Evolutionary conservation across 2,113 vertebrate genomes (phyloP).

Genomic region (Vidua chalybeata): DNA sequence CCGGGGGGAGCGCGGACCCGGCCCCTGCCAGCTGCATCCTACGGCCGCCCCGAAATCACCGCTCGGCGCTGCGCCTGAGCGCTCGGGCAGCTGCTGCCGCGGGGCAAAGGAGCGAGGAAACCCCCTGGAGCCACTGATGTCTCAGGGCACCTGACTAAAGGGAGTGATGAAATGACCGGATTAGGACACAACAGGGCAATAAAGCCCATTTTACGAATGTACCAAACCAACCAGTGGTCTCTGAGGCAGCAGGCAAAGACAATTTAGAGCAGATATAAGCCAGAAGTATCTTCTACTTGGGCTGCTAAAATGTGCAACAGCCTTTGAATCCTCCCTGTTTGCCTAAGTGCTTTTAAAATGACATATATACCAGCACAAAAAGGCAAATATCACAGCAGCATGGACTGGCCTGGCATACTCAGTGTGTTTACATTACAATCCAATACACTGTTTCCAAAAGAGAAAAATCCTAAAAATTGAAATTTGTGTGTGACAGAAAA

Average conservation of each 20-base stretch:
- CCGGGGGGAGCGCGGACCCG: accelerated
- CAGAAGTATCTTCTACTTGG: background rate
- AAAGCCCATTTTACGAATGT: background rate
- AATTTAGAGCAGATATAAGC: background rate
- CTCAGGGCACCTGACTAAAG: background rate
- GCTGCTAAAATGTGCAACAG: background rate
- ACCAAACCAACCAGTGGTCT: background rate
- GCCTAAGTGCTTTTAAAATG: background rate
- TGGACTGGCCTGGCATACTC: background rate
- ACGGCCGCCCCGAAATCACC: background rate
- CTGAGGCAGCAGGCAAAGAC: background rate
- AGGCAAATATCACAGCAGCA: background rate
- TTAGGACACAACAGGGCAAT: background rate
- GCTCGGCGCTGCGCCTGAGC: background rate
- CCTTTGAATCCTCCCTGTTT: background rate
- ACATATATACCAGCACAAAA: background rate
- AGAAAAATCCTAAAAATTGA: background rate
- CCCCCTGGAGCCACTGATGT: background rate
- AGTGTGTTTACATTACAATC: background rate
- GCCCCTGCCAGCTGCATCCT: background rate
- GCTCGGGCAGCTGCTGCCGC: background rate
- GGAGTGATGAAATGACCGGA: background rate
- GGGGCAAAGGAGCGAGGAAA: background rate
- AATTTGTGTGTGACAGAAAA: background rate
- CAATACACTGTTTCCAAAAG: background rate